Evolutionary conservation across 2,113 vertebrate genomes (phyloP), one percentile per base, ranked within the genome.

Genomic region (Uria lomvia): DNA sequence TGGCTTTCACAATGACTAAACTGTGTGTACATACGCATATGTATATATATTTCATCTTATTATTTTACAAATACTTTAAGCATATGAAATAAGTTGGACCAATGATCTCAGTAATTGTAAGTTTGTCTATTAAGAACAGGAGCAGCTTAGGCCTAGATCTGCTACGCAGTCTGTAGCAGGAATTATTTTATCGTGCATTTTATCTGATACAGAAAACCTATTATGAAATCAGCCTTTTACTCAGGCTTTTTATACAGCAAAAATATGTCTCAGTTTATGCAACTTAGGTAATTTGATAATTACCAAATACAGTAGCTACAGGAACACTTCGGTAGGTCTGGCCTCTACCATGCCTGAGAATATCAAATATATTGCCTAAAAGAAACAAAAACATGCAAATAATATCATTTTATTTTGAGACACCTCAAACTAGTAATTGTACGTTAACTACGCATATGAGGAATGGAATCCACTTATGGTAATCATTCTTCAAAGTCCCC

Each of bases 311-410:
- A 23, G 47, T 82, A 26, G 43, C 53, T 88, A 71, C 42, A 60
- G 91, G 94, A 97, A 91, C 24, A 71, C 55, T n/a, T 26, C 55
- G 70, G 63, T 70, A 72, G 23, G 18, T 90, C 77, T 96, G 50
- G 30, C 80, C 66, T 66, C 40, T 85, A 47, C 36, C 15, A 26
- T 79, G 47, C 27, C 53, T 86, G 43, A 91, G 62, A 89, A 56
- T 85, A 74, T 94, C 53, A 92, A 94, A 95, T 79, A 47, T 30
- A 83, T 92, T 72, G 40, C 20, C 70, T 95, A 76, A 86, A 96
- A 79, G 55, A 92, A 88, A 79, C 87, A 60, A 90, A 95, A 97
- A 73, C 38, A 72, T 84, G 63, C 84, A 97, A 97, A 96, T 93
- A 91, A 90, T 87, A 94, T 70, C 6, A 85, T 95, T 97, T 92